A percentile compares a stretch with the other conserved stretches of the same genome.
Conservation (phyloP, 2,888 invertebrate genomes). For the Hydraecia micacea region DNA sequence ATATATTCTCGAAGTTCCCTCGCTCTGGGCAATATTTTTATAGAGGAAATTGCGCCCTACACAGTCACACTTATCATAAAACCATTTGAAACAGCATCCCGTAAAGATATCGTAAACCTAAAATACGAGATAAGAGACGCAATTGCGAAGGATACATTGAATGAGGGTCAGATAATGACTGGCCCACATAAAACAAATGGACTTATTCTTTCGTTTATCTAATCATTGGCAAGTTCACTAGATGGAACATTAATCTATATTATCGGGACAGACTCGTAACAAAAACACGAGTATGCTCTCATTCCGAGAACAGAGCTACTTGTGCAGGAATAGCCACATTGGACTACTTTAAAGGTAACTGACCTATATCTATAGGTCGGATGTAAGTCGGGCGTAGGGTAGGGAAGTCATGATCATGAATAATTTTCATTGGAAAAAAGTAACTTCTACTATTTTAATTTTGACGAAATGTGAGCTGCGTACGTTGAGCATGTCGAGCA, state of each 20-base stretch:
- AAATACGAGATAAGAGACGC: constrained; percentile 48
- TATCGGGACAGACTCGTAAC: constrained; percentile 40
- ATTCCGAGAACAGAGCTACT: constrained; percentile 44
- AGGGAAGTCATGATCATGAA: not conserved
- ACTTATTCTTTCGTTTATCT: constrained; percentile 61
- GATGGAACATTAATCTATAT: constrained; percentile 53
- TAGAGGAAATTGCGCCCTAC: not conserved
- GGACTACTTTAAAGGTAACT: constrained; percentile 21
- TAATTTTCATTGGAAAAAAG: not conserved
- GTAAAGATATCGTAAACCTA: constrained; percentile 26
- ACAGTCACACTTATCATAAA: not conserved
- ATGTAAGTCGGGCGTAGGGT: constrained; percentile 30
- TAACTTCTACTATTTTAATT: too few species aligned
- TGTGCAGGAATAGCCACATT: constrained; percentile 35
- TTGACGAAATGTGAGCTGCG: not conserved
- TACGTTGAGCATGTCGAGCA: not conserved
- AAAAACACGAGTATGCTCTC: constrained; percentile 45
- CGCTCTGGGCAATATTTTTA: not conserved
- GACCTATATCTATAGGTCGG: not conserved
- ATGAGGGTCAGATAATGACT: constrained; percentile 56
- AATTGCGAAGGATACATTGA: constrained; percentile 55
- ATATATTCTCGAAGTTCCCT: not conserved
- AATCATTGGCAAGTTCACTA: constrained; percentile 63
- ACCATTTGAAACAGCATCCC: constrained; percentile 3
- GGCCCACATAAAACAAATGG: constrained; percentile 59